Evolutionary conservation across 1,140 invertebrate genomes (phyloP), one percentile per base, ranked within the genome.

Genomic region (Drosophila rufa): DNA sequence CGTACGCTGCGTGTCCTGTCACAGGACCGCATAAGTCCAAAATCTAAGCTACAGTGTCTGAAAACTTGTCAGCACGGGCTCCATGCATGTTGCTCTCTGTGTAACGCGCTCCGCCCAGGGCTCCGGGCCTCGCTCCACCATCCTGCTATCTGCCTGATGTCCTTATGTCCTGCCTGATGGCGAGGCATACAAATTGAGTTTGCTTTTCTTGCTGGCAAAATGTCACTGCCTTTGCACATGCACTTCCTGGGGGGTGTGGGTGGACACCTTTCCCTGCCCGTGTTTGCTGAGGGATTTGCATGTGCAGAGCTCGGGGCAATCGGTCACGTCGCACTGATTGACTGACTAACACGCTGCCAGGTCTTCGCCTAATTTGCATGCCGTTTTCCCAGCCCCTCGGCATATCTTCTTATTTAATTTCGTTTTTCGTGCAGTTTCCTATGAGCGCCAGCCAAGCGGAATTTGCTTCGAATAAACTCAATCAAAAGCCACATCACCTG

Each of bases 1-100:
- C 84, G 84, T 83, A 73, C 55, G 11, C 62, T 76, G 83, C 83
- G 83, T 86, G 83, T 82, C 79, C 80, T 86, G 83, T 87, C 83
- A 87, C 62, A 87, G 83, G 67, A 82, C 75, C 43, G 64, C 45
- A 42, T 67, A 76, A 76, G 74, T 50, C 62, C 48, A 48, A 65
- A 85, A 86, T 71, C 67, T 78, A 61, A 78, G 74, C 57, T 50
- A 62, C 43, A 69, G 71, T 77, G 51, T 76, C 53, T 36, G 38
- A 48, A 78, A 77, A 68, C 14, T 76, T 76, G 74, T 55, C 74
- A 76, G 61, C 61, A 55, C 51, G 58, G 46, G 71, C 38, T 42
- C 48, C 60, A 53, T 59, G 77, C 80, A 84, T 70, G 66, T 62
- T 61, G 68, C 57, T 71, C 8, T 40, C 47, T 38, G 42, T 61